Conservation (phyloP, 2,888 invertebrate species). For the Xestia c-nigrum region DNA sequence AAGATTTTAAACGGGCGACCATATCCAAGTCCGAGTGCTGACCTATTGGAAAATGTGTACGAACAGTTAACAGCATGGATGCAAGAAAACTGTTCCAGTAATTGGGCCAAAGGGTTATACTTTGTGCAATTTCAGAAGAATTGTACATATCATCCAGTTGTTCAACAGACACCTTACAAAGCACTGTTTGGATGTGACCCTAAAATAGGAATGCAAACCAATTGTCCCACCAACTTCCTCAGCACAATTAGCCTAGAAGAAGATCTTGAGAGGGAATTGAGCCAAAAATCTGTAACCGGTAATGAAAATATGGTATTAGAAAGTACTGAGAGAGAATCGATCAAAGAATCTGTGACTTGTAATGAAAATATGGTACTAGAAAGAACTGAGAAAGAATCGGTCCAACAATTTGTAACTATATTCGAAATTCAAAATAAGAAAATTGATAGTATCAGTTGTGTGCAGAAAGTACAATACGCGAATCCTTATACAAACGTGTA, state of each 20-base stretch:
- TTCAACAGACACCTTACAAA: conserved; percentile 35
- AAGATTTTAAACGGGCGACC: conserved; percentile 39
- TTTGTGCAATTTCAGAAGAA: conserved; percentile 49
- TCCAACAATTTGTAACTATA: background rate
- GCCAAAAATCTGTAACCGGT: background rate
- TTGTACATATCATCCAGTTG: conserved; percentile 4
- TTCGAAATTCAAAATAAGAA: background rate
- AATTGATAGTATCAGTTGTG: background rate
- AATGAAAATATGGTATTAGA: background rate
- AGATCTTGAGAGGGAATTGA: background rate
- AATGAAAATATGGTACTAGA: background rate
- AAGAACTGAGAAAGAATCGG: background rate
- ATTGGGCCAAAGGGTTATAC: conserved; percentile 41
- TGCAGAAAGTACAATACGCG: conserved; percentile 7
- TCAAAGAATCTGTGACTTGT: background rate
- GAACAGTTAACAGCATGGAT: conserved; percentile 24
- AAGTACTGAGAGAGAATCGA: background rate
- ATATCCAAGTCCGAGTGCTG: background rate
- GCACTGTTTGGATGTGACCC: conserved; percentile 35
- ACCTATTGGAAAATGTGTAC: background rate
- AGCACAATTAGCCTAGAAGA: background rate
- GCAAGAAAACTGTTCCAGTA: conserved; percentile 24
- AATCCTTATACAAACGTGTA: conserved; percentile 7
- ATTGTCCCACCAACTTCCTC: background rate
- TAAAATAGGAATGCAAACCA: background rate